Base-by-base conservation (phyloP, 2,797 vertebrate species). In the Platyrinchus mystaceus region DNA sequence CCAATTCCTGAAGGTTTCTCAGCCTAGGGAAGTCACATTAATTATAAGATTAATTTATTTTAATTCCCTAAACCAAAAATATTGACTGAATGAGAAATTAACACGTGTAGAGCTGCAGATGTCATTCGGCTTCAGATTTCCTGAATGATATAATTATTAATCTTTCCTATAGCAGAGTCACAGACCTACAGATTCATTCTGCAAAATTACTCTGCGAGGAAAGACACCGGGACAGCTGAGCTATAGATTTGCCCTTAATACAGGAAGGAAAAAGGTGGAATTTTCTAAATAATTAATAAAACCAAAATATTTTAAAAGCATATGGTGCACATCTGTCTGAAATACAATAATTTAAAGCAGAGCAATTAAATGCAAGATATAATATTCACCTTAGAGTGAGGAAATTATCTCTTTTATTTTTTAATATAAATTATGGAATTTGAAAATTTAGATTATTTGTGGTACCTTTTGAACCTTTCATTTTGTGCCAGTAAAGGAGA, bases 21-120 rank as follows among this genome's bases (percentile, higher is more conserved):
- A 91, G 67, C 82, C 82, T 79, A 32, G 74, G 66, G 87, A 96
- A 95, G 95, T 97, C 93, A 93, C 92, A 78, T 97, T 96, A 97
- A 97, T 97, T 96, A 95, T 93, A 96, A 96, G 89, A 97, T 97
- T 89, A 97, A 97, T 98, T 98, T 98, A 92, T 96, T 98, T 98
- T 96, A 97, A 97, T 97, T 98, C 94, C 93, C 94, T 90, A 73
- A 97, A 97, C 95, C 70, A 96, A 98, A 98, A 98, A 98, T 98
- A 98, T 98, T 98, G 97, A 98, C 97, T 97, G 96, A 97, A 97
- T 97, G 96, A 89, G 96, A 97, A 97, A 96, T 97, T 96, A 97
- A 97, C 97, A 97, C 74, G 80, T 97, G 97, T 95, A 97, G 96
- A 96, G 95, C 95, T 97, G 91, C 97, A 98, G 97, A 97, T 98